Evolutionary conservation across 1,140 invertebrate genomes (phyloP).

Genomic region (Drosophila varians): DNA sequence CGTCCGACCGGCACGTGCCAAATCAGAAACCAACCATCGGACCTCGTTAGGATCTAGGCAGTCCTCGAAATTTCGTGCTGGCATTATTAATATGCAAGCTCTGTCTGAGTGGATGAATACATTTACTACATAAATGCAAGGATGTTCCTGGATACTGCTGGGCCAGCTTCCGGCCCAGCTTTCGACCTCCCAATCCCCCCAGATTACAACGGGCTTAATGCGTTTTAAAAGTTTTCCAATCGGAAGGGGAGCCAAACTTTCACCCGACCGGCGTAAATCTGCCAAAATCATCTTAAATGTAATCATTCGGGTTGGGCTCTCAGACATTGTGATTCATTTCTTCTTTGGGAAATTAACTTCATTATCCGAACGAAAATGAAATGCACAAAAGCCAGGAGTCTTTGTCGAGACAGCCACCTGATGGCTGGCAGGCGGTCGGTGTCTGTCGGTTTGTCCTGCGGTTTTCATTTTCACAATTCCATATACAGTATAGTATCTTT

Average conservation of each 20-base stretch:
- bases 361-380: slow-evolving; percentile 60
- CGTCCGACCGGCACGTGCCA: slow-evolving; percentile 34
- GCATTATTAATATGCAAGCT: slow-evolving; percentile 72
- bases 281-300: slow-evolving; percentile 60
- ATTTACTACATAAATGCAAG: slow-evolving; percentile 56
- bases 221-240: slow-evolving; percentile 63
- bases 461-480: slow-evolving; percentile 52
- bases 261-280: slow-evolving; percentile 54
- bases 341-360: slow-evolving; percentile 68
- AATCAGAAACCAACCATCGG: slow-evolving; percentile 23
- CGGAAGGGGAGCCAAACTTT: slow-evolving; percentile 37
- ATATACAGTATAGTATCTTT: slow-evolving; percentile 7
- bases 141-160: slow-evolving; percentile 3
- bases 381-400: slow-evolving; percentile 47
- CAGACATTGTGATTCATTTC: slow-evolving; percentile 11
- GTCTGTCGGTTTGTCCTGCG: slow-evolving; percentile 25
- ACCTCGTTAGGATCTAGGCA: slow-evolving; percentile 54
- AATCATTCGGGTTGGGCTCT: slow-evolving; percentile 37
- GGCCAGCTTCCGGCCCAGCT: slow-evolving; percentile 14
- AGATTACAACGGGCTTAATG: slow-evolving; percentile 71
- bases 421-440: slow-evolving; percentile 11
- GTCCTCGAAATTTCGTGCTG: too few relatives aligned
- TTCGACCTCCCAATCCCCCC: slow-evolving; percentile 8
- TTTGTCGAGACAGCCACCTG: slow-evolving; percentile 14
- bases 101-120: slow-evolving; percentile 51